Conservation (phyloP, 2,888 invertebrate genomes). For the Bembecia ichneumoniformis region DNA sequence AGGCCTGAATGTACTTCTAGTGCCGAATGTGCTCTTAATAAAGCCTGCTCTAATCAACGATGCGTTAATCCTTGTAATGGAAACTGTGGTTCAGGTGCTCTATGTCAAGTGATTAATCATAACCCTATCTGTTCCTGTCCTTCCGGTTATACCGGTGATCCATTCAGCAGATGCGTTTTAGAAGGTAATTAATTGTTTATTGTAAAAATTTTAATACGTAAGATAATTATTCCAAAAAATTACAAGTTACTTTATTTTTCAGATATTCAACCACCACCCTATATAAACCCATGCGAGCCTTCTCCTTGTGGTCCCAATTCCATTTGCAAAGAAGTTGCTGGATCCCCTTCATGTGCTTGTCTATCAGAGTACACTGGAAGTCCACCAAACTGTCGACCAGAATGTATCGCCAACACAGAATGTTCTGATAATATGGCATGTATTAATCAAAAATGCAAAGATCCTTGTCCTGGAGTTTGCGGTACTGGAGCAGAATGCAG, state of each 20-base stretch:
- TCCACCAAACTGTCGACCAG: constrained; percentile 81
- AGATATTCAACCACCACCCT: constrained; percentile 38
- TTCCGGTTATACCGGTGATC: constrained; percentile 78
- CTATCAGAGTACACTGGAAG: constrained; percentile 77
- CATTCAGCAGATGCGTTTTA: constrained; percentile 76
- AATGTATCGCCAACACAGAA: constrained; percentile 82
- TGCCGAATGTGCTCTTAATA: constrained; percentile 76
- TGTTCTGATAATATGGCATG: constrained; percentile 79
- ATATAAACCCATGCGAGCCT: constrained; percentile 76
- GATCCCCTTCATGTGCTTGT: constrained; percentile 81
- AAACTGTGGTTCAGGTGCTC: constrained; percentile 79
- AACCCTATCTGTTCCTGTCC: constrained; percentile 80
- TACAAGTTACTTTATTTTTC: constrained; percentile 24
- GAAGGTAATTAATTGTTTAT: constrained; percentile 61
- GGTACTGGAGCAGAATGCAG: constrained; percentile 80
- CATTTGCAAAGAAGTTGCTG: constrained; percentile 72
- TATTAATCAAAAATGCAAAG: constrained; percentile 80
- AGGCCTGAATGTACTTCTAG: constrained; percentile 80
- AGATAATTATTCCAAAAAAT: background rate
- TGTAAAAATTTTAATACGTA: constrained; percentile 2
- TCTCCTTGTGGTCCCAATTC: constrained; percentile 84
- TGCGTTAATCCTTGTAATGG: constrained; percentile 82
- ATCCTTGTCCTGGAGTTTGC: constrained; percentile 82
- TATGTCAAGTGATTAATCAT: constrained; percentile 82
- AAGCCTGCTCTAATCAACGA: constrained; percentile 79